Percentiles rank a stretch among this genome's conserved stretches.
Conservation (phyloP, 2,113 vertebrate genomes). For the Narcine bancroftii region DNA sequence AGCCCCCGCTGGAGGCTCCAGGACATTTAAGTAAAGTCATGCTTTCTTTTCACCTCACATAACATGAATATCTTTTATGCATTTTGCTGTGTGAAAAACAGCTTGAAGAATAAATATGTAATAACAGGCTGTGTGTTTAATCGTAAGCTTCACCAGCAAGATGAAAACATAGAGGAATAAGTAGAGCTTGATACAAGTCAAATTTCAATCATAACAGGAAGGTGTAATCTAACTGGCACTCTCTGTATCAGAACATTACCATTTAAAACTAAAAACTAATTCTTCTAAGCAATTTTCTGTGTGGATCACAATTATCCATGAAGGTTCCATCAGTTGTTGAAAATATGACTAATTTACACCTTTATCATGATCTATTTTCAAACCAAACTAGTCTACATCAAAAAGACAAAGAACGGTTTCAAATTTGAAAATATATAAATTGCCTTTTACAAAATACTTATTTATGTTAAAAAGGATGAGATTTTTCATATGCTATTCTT, state of each 20-base stretch:
- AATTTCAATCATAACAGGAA: not conserved
- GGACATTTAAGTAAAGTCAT: too few species aligned
- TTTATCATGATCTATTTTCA: not conserved
- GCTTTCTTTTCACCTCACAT: too few species aligned
- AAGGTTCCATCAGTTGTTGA: not conserved
- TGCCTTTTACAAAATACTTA: not conserved
- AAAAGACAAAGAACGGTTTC: not conserved
- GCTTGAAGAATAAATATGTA: not conserved
- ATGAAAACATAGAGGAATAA: not conserved
- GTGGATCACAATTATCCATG: not conserved
- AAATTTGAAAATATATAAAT: not conserved
- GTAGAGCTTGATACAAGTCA: not conserved
- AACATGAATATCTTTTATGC: too few species aligned
- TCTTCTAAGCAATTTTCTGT: not conserved
- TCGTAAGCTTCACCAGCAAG: not conserved
- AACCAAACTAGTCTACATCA: not conserved
- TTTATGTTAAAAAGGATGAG: not conserved
- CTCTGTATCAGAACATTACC: not conserved
- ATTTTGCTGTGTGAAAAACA: not conserved
- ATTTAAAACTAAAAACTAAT: not conserved
- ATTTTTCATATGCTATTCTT: not conserved
- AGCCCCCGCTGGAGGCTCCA: too few species aligned
- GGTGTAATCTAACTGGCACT: not conserved
- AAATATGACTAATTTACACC: not conserved
- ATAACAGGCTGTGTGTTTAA: not conserved